Conservation (phyloP, 2,797 vertebrate species). For the Tadarida brasiliensis region DNA sequence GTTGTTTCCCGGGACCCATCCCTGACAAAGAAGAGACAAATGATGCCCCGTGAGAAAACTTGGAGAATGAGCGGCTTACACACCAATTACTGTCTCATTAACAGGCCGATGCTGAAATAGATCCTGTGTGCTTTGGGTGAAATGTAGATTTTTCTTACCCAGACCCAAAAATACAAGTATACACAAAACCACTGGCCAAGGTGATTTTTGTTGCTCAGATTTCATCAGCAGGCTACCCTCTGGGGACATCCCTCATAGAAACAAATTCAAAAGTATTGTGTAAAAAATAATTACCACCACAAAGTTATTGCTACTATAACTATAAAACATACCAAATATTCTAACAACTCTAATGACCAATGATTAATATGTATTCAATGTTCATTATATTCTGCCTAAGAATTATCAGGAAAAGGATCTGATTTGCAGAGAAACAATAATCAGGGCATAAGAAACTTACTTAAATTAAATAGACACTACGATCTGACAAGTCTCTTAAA, state of each 20-base stretch:
- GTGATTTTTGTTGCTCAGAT: slow-evolving; percentile 30
- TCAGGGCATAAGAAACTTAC: not conserved
- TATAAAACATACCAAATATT: not conserved
- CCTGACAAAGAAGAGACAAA: slow-evolving; percentile 87
- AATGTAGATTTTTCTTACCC: slow-evolving; percentile 77
- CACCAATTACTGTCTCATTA: slow-evolving; percentile 85
- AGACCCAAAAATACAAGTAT: slow-evolving; percentile 62
- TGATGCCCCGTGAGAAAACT: slow-evolving; percentile 86
- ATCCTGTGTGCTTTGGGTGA: slow-evolving; percentile 74
- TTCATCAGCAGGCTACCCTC: slow-evolving; percentile 4
- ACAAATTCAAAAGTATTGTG: slow-evolving; percentile 30
- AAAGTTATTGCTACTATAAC: not conserved
- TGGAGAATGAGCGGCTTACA: slow-evolving; percentile 82
- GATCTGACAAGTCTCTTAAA: not conserved
- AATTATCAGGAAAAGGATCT: not conserved
- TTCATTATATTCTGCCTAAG: not conserved
- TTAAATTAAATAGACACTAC: slow-evolving; percentile 6
- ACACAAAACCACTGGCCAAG: slow-evolving; percentile 25
- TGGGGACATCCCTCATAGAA: slow-evolving; percentile 24
- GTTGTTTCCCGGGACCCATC: slow-evolving; percentile 85
- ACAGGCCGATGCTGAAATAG: slow-evolving; percentile 81
- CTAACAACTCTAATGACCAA: not conserved
- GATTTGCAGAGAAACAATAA: not conserved
- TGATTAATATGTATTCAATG: not conserved
- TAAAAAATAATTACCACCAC: not conserved